Evolutionary conservation across 92 coral and sea anemone species (phyloP).

Genomic region (Ricordea florida): DNA sequence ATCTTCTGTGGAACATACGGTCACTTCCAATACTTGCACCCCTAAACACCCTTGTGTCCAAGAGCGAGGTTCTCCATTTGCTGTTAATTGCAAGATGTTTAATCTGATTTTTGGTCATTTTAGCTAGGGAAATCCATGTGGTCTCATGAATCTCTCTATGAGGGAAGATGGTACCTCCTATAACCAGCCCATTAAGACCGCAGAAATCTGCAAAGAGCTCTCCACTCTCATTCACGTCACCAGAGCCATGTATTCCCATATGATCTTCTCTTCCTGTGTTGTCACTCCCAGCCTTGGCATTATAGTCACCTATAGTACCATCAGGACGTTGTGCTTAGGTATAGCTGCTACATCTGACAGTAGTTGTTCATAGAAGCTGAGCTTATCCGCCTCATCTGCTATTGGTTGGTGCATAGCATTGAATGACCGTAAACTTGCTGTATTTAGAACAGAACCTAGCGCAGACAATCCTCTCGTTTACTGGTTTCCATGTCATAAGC

Average conservation of each 20-base stretch:
- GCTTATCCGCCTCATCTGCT: neutral
- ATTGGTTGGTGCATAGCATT: neutral
- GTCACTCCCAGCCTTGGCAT: neutral
- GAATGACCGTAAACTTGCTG: neutral
- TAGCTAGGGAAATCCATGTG: constrained; percentile 17
- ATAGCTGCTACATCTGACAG: neutral
- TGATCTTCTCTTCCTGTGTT: neutral
- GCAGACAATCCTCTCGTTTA: neutral
- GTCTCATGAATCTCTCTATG: constrained; percentile 1
- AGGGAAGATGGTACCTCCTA: constrained; percentile 9
- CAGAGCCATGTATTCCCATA: constrained; percentile 5
- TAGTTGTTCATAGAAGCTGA: neutral
- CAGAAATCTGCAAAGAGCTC: constrained; percentile 1
- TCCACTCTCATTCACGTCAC: neutral
- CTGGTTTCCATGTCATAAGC: neutral
- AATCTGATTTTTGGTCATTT: constrained; percentile 9
- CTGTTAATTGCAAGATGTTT: neutral
- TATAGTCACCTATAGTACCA: neutral
- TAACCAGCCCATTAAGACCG: constrained; percentile 1
- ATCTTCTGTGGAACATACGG: too few relatives aligned
- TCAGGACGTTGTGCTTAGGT: neutral
- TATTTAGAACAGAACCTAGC: neutral
- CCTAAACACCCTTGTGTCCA: neutral
- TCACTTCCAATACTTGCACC: constrained; percentile 11
- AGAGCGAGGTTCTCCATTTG: neutral